Base-by-base conservation (phyloP, 1,140 invertebrate genomes). In the Hesperophylax magnus region DNA sequence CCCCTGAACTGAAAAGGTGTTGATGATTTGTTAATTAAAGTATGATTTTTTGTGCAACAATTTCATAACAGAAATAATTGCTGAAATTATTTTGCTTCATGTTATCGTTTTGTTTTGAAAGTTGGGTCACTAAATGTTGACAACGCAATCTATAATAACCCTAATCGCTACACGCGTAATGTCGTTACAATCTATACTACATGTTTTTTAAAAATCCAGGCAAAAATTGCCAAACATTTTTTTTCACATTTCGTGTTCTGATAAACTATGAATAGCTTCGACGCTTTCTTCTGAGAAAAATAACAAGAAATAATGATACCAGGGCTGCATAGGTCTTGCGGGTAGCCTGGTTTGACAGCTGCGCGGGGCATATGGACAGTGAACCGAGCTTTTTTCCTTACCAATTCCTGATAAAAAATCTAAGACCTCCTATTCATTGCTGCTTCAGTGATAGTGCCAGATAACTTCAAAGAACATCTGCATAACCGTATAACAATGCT, bases 341-440 rank as follows among this genome's bases (percentile, higher is more conserved):
- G 31, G 67, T 65, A 65, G 17, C 15, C 9, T 34, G 58, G n/a
- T 3, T 20, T n/a, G 47, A 39, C 76, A 78, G 76, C 76, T 78
- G 76, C 61, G 60, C 76, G 47, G 74, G 61, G 24, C 76, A 78
- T 78, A 78, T 67, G 76, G 58, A 52, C 61, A n/a, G 27, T 77
- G 22, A 22, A 18, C 56, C 2, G 56, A 18, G 72, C 20, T 75
- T 77, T 65, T 75, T 77, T 65, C 60, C 76, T 65, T 15, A 54
- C 58, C n/a, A 14, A 18, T 67, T 20, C 31, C 39, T 9, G 61
- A 65, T 78, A 78, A 78, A 78, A 78, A 78, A 65, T 78, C 60
- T 78, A 24, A 65, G 76, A 67, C 27, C 61, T 77, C 58, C 20
- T 60, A 71, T 71, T 71, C 67, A 71, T 71, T 22, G n/a, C 53